phyloP scores from a whole-genome alignment of 1,140 invertebrate genomes.

The Planococcus citri region DNA sequence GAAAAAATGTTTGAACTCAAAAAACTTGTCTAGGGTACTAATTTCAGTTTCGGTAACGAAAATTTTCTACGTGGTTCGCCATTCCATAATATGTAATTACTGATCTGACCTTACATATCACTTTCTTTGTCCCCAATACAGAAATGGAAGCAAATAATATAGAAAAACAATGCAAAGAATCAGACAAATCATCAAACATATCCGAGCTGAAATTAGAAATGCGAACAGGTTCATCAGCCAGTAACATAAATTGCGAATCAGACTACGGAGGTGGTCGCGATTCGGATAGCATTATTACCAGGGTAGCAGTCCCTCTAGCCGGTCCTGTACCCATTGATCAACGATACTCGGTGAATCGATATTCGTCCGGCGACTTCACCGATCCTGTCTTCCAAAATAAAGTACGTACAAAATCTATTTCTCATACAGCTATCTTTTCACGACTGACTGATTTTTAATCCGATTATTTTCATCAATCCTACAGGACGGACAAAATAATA shows the following conservation, averaged over 20 bases:
- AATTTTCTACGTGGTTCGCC: too few relatives aligned
- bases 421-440: too few relatives aligned
- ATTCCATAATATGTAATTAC: too few relatives aligned
- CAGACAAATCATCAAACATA: slow-evolving; percentile 76
- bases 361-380: slow-evolving; percentile 68
- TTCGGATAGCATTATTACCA: background rate
- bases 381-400: slow-evolving; percentile 63
- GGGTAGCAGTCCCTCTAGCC: slow-evolving; percentile 44
- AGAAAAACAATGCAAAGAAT: slow-evolving; percentile 45
- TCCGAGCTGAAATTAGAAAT: slow-evolving; percentile 82
- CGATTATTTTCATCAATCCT: too few relatives aligned
- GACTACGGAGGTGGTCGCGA: slow-evolving; percentile 10
- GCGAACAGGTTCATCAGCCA: slow-evolving; percentile 65
- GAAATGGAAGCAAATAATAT: background rate
- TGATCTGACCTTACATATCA: too few relatives aligned
- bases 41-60: too few relatives aligned
- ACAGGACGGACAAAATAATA: slow-evolving; percentile 68
- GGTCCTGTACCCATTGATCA: slow-evolving; percentile 54
- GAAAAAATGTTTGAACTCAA: too few relatives aligned
- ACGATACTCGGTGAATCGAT: slow-evolving; percentile 49
- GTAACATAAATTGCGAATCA: slow-evolving; percentile 35
- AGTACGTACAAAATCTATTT: background rate
- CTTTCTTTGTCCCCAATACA: too few relatives aligned
- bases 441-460: too few relatives aligned
- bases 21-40: too few relatives aligned